Conservation (phyloP, 2,797 vertebrate genomes). For the Cyprinodon diabolis region DNA sequence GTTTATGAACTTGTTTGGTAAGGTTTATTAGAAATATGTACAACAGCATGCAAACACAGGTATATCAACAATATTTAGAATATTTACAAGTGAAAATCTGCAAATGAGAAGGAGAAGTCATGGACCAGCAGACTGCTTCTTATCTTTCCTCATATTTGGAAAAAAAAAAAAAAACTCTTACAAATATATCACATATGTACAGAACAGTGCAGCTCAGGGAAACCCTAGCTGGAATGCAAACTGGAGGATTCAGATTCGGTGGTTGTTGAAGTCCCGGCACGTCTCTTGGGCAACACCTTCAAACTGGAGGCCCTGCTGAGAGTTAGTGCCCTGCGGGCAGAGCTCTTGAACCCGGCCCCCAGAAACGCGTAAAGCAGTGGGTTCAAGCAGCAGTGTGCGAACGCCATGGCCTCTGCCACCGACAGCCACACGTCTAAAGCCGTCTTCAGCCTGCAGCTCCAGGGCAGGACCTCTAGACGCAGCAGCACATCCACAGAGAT, state of each 20-base stretch:
- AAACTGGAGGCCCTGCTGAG: slow-evolving; percentile 92
- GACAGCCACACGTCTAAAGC: slow-evolving; percentile 88
- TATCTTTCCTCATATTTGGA: slow-evolving; percentile 18
- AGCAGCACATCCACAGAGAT: slow-evolving; percentile 91
- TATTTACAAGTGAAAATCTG: slow-evolving; percentile 36
- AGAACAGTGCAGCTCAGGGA: slow-evolving; percentile 12
- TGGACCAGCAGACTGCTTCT: slow-evolving; percentile 70
- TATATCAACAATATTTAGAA: slow-evolving; percentile 52
- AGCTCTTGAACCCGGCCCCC: slow-evolving; percentile 96
- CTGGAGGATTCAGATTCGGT: slow-evolving; percentile 98
- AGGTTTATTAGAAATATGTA: slow-evolving; percentile 67
- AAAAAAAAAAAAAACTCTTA: slow-evolving; percentile 6
- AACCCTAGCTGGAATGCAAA: slow-evolving; percentile 92
- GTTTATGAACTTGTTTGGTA: slow-evolving; percentile 14
- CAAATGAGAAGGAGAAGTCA: slow-evolving; percentile 46
- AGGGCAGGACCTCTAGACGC: slow-evolving; percentile 85
- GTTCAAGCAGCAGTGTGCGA: slow-evolving; percentile 97
- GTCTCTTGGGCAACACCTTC: slow-evolving; percentile 92
- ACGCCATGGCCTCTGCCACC: slow-evolving; percentile 93
- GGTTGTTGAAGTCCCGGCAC: slow-evolving; percentile 90
- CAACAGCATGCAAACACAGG: slow-evolving; percentile 13
- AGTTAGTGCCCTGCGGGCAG: slow-evolving; percentile 90
- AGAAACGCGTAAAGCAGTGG: slow-evolving; percentile 97
- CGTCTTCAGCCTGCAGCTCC: slow-evolving; percentile 86
- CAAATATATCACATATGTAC: slow-evolving; percentile 28